A percentile compares a stretch with the other conserved stretches of the same genome.
These are phyloP conservation scores for Elegia similella DNA, from an alignment of 2,888 invertebrate genomes.

Conservation along the genomic window DNA sequence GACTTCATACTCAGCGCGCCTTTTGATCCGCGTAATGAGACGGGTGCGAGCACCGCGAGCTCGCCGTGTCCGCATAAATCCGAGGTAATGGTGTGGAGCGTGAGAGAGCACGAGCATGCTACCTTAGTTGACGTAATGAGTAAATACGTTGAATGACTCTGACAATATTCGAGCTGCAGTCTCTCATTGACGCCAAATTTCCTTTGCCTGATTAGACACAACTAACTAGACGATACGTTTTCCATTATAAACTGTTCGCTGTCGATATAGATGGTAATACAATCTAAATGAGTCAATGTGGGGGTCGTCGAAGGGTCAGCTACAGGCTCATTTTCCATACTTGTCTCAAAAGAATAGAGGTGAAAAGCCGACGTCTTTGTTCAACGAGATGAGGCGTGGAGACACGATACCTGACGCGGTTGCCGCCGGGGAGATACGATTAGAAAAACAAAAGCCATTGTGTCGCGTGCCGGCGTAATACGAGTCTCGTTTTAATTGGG, in stretches of 20 bases:
- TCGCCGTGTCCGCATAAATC: conserved; percentile 66
- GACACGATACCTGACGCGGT: conserved; percentile 30
- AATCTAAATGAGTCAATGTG: conserved; percentile 51
- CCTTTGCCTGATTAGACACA: conserved; percentile 15
- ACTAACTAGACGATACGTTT: conserved; percentile 8
- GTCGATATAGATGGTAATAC: conserved; percentile 47
- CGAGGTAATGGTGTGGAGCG: conserved; percentile 66
- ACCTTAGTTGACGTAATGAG: conserved; percentile 70
- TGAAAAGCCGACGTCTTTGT: conserved; percentile 38
- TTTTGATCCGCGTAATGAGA: conserved; percentile 72
- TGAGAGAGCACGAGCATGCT: conserved; percentile 72
- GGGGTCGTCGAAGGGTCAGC: conserved; percentile 42
- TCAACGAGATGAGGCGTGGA: conserved; percentile 27
- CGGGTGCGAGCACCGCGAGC: conserved; percentile 63
- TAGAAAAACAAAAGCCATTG: conserved; percentile 49
- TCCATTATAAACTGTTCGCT: conserved; percentile 43
- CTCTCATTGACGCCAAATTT: conserved; percentile 54
- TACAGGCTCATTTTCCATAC: conserved; percentile 45
- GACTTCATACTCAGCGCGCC: conserved; percentile 50
- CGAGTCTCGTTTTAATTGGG: conserved; percentile 59
- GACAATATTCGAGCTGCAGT: conserved; percentile 41
- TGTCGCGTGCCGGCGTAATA: conserved; percentile 61
- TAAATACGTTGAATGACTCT: conserved; percentile 57
- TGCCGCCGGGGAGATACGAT: conserved; percentile 33
- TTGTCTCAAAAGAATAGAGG: conserved; percentile 32